Evolutionary conservation across 2,888 invertebrate genomes (phyloP).

Genomic region (Cantharis rustica): DNA sequence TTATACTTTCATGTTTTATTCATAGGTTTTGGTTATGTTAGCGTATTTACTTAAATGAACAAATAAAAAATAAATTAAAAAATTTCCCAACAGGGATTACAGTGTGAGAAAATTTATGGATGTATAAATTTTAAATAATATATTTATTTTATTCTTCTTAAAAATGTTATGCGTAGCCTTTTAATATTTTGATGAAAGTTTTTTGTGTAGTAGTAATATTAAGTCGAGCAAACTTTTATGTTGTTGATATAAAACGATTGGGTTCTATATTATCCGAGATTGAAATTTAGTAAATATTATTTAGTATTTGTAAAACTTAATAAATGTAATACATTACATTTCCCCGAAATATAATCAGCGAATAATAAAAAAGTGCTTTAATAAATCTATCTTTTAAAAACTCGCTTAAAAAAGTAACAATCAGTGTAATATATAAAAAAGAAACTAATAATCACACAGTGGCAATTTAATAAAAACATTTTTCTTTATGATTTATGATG

Average conservation of each 20-base stretch:
- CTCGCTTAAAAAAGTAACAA: not conserved
- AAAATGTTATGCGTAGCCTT: not conserved
- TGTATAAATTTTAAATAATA: not conserved
- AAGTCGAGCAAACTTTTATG: not conserved
- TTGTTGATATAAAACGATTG: not conserved
- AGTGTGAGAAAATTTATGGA: conserved; percentile 1
- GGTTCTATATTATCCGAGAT: not conserved
- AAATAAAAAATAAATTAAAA: conserved; percentile 4
- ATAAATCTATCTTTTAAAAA: conserved; percentile 6
- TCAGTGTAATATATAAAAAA: not conserved
- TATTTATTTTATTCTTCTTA: not conserved
- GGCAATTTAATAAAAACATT: conserved; percentile 26
- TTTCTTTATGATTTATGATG: conserved; percentile 26
- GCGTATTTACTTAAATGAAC: not conserved
- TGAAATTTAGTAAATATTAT: not conserved
- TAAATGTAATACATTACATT: not conserved
- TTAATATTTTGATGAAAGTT: not conserved
- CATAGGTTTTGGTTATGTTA: conserved; percentile 1
- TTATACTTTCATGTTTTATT: conserved; percentile 10
- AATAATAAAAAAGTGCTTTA: not conserved
- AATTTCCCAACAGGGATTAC: conserved; percentile 2
- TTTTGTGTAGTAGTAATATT: not conserved
- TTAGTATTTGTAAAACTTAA: not conserved
- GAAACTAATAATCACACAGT: conserved; percentile 24
- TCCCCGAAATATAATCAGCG: not conserved